Conservation (phyloP, 1,140 invertebrate genomes). For the Laupala kohalensis region DNA sequence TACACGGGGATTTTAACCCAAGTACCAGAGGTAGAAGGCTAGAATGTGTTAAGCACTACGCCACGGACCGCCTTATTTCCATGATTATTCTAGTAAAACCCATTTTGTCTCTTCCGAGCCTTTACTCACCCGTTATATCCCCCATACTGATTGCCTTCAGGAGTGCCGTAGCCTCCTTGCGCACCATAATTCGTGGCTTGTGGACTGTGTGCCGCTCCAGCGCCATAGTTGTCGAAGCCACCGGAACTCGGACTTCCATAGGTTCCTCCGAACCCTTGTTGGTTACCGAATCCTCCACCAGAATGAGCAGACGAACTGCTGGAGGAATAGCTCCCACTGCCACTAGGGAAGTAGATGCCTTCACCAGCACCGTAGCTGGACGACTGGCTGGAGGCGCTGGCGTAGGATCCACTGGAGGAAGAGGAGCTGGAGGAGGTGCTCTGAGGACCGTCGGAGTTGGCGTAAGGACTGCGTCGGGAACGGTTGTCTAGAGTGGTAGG, state of each 20-base stretch:
- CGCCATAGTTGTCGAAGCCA: neutral
- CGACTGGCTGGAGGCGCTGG: neutral
- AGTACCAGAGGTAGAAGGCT: too few relatives aligned
- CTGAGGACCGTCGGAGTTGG: neutral
- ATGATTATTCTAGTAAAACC: too few relatives aligned
- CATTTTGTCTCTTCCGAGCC: too few relatives aligned
- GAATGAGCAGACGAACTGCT: neutral
- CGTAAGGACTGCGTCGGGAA: neutral
- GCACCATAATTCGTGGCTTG: too few relatives aligned
- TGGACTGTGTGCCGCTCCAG: too few relatives aligned
- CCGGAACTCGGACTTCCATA: neutral
- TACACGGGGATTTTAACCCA: too few relatives aligned
- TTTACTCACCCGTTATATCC: too few relatives aligned
- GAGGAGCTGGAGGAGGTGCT: neutral
- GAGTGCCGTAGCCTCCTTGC: too few relatives aligned
- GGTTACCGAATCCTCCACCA: neutral
- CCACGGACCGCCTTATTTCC: too few relatives aligned
- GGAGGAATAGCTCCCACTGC: neutral
- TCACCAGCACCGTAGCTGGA: neutral
- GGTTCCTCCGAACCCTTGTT: neutral
- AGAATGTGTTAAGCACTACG: too few relatives aligned
- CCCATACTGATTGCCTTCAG: too few relatives aligned
- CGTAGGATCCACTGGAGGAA: neutral
- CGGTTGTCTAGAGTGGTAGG: neutral
- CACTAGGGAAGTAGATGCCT: neutral